Conservation (phyloP, 2,888 invertebrate species). For the Sphecodes monilicornis region DNA sequence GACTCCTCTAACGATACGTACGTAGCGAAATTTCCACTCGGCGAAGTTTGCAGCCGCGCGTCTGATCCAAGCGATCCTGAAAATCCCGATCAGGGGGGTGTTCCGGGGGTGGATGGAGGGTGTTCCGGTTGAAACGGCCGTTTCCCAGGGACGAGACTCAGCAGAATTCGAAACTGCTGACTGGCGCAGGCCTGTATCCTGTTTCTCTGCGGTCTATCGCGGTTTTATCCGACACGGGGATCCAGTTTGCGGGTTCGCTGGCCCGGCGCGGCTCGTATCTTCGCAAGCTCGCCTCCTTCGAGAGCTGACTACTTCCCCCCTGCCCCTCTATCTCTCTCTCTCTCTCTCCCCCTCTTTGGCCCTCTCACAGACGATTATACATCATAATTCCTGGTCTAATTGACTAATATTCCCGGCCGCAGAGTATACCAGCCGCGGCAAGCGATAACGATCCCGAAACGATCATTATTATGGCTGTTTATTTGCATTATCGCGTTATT, state of each 20-base stretch:
- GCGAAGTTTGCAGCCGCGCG: neutral
- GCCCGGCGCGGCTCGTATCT: neutral
- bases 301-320: neutral
- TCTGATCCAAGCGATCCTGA: neutral
- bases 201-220: slow-evolving; percentile 33
- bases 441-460: slow-evolving; percentile 1
- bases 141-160: slow-evolving; percentile 41
- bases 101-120: neutral
- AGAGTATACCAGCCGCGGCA: neutral
- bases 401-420: slow-evolving; percentile 21
- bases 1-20: too few species aligned
- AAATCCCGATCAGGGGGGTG: neutral
- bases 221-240: slow-evolving; percentile 32
- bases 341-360: neutral
- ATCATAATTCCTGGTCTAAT: slow-evolving; percentile 16
- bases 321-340: neutral
- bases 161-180: slow-evolving; percentile 56
- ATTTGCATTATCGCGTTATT: slow-evolving; percentile 19
- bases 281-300: neutral
- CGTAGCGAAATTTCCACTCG: neutral
- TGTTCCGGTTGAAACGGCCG: neutral
- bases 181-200: slow-evolving; percentile 34
- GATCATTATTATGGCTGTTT: slow-evolving; percentile 20
- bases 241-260: neutral
- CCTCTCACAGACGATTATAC: slow-evolving; percentile 3